Percentiles rank a stretch among this genome's conserved stretches.
Conservation (phyloP, 2,888 invertebrate genomes). For the Drosophila borborema region DNA sequence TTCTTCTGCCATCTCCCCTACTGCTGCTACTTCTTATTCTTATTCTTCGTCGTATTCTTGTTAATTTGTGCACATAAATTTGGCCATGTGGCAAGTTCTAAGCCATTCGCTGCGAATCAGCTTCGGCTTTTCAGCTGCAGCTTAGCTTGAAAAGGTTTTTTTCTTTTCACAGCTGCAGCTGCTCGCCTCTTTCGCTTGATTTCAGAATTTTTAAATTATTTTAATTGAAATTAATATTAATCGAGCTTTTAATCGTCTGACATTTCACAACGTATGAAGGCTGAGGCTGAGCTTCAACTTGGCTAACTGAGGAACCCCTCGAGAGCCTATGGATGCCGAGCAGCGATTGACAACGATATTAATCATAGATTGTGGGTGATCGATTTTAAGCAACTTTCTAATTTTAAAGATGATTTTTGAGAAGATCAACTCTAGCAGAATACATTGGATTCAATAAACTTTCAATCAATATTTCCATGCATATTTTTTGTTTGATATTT, state of each 20-base stretch:
- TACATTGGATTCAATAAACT: neutral
- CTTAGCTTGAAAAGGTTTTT: neutral
- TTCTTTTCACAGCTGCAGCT: neutral
- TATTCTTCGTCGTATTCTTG: constrained; percentile 10
- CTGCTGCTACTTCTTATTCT: neutral
- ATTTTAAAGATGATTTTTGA: neutral
- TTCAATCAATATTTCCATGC: neutral
- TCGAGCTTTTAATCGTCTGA: neutral
- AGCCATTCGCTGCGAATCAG: neutral
- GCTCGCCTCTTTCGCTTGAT: neutral
- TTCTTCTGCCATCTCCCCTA: neutral
- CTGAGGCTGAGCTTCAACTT: neutral
- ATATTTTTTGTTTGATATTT: neutral
- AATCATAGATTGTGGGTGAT: neutral
- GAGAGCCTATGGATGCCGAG: neutral
- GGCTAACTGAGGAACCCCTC: neutral
- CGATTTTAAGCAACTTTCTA: neutral
- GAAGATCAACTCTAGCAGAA: neutral
- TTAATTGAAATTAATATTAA: constrained; percentile 2
- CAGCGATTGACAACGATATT: neutral
- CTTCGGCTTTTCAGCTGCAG: constrained; percentile 3
- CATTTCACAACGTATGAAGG: neutral
- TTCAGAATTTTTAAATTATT: neutral
- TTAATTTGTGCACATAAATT: constrained; percentile 75
- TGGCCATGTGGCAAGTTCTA: constrained; percentile 48